These are phyloP conservation scores for Mobula birostris DNA, from an alignment of 2,113 vertebrate genomes.

Conservation along the genomic window DNA sequence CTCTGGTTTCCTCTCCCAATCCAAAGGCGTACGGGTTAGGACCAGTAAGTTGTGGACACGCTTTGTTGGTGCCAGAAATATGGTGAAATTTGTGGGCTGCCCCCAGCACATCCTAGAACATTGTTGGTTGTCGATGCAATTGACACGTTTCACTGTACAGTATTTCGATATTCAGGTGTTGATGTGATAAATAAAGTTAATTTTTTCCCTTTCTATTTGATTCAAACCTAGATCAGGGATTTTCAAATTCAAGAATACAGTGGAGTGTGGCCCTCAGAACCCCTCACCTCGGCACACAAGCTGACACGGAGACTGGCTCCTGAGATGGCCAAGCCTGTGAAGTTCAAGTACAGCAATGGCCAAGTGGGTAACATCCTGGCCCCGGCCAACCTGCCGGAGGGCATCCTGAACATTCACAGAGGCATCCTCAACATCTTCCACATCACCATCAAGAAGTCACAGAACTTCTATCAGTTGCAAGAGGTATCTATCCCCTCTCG, in stretches of 20 bases:
- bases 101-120: too few species aligned
- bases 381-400: conserved; percentile 49
- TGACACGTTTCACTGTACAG: too few species aligned
- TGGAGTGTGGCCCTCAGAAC: conserved; percentile 57
- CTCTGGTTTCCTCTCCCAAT: too few species aligned
- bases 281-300: conserved; percentile 53
- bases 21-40: too few species aligned
- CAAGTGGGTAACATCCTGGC: conserved; percentile 58
- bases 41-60: too few species aligned
- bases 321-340: conserved; percentile 53
- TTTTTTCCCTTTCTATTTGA: too few species aligned
- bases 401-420: conserved; percentile 61
- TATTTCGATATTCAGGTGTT: too few species aligned
- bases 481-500: conserved; percentile 52
- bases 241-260: conserved; percentile 57
- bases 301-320: conserved; percentile 51
- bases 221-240: conserved; percentile 50
- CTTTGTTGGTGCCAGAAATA: too few species aligned
- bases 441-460: conserved; percentile 64
- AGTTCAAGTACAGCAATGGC: conserved; percentile 63
- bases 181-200: too few species aligned
- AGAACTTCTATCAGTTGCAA: conserved; percentile 66
- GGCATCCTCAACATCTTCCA: conserved; percentile 63
- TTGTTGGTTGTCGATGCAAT: too few species aligned
- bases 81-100: too few species aligned